These are phyloP conservation scores for Holacanthus passer DNA, from an alignment of 2,113 vertebrate genomes.

Conservation along the genomic window DNA sequence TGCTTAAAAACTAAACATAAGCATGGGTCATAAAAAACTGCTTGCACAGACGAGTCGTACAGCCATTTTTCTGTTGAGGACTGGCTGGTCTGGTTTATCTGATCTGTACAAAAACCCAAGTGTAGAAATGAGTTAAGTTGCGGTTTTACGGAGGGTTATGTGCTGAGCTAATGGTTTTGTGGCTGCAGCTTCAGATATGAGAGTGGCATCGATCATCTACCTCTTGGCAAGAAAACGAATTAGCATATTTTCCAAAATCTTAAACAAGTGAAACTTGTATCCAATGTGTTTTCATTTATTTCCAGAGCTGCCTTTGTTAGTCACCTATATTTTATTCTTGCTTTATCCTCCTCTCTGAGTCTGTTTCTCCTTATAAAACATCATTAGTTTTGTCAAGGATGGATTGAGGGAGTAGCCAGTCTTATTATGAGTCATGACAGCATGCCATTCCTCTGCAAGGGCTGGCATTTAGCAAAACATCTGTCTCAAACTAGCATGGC, in stretches of 20 bases:
- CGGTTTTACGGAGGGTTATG: not conserved
- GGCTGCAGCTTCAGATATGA: not conserved
- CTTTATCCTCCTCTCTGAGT: slow-evolving; percentile 33
- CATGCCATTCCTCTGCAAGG: slow-evolving; percentile 42
- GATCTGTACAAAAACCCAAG: not conserved
- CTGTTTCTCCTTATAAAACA: slow-evolving; percentile 63
- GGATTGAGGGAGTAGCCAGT: slow-evolving; percentile 45
- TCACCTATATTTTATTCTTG: slow-evolving; percentile 20
- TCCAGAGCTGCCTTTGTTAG: slow-evolving; percentile 23
- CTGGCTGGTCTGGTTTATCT: not conserved
- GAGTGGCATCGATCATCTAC: not conserved
- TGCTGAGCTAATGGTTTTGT: not conserved
- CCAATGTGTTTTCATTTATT: slow-evolving; percentile 56
- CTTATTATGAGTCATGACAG: slow-evolving; percentile 53
- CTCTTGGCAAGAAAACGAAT: slow-evolving; percentile 14
- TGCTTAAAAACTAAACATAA: too few species aligned
- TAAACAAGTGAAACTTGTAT: slow-evolving; percentile 17
- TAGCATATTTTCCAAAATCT: slow-evolving; percentile 12
- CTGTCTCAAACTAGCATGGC: slow-evolving; percentile 35
- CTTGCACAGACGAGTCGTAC: too few species aligned
- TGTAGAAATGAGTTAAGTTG: not conserved
- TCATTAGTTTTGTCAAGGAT: slow-evolving; percentile 63
- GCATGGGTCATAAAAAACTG: too few species aligned
- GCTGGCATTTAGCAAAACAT: slow-evolving; percentile 59
- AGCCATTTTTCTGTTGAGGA: too few species aligned